These are phyloP conservation scores for Spodoptera frugiperda DNA, from an alignment of 1,140 invertebrate genomes.

Conservation along the genomic window DNA sequence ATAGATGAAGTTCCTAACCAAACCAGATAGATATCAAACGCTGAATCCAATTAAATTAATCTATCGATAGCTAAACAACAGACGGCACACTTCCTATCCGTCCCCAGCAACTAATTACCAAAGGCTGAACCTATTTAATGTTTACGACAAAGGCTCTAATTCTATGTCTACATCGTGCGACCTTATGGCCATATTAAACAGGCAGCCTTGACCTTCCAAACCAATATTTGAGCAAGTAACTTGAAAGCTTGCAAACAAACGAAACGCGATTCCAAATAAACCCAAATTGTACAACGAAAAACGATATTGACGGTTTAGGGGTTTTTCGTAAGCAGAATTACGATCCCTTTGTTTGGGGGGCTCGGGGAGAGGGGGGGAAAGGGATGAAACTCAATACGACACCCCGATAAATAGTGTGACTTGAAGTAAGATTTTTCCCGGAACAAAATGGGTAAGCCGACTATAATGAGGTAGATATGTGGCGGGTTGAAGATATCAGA, in stretches of 20 bases:
- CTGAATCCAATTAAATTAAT: no score
- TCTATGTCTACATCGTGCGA: constrained; percentile 15
- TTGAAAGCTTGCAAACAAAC: constrained; percentile 53
- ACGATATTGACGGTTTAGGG: constrained; percentile 59
- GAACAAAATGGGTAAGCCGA: constrained; percentile 16
- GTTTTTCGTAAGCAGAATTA: constrained; percentile 49
- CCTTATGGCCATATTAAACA: constrained; percentile 33
- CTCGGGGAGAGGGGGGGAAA: not conserved
- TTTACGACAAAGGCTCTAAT: constrained; percentile 40
- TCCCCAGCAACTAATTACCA: not conserved
- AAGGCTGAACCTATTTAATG: not conserved
- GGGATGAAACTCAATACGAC: constrained; percentile 41
- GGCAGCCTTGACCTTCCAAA: constrained; percentile 27
- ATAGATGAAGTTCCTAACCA: no score
- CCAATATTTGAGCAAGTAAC: constrained; percentile 55
- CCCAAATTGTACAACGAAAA: constrained; percentile 65
- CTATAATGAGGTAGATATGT: constrained; percentile 11
- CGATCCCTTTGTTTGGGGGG: constrained; percentile 27
- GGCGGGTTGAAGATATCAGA: no score
- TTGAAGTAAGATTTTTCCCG: constrained; percentile 15
- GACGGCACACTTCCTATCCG: not conserved
- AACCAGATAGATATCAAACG: no score
- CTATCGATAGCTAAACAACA: no score
- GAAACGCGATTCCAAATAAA: constrained; percentile 61
- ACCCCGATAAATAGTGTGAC: constrained; percentile 45